A percentile compares a stretch with the other conserved stretches of the same genome.
phyloP scores from a whole-genome alignment of 2,797 vertebrate species.

The Lagodon rhomboides region DNA sequence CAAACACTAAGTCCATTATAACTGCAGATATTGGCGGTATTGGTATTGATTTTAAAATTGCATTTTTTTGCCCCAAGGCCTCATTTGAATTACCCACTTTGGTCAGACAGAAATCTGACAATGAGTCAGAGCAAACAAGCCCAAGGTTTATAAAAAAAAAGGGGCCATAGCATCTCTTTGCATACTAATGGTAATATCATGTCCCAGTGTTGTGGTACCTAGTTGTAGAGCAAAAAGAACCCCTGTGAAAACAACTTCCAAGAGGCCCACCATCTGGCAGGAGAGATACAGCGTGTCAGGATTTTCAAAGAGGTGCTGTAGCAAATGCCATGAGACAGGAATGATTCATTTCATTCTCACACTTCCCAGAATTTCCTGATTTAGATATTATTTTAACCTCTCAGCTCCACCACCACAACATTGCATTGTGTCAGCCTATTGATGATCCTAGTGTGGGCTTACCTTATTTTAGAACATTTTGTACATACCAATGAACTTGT shows the following conservation, averaged over 20 bases:
- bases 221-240: constrained; percentile 52
- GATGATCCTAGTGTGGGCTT: constrained; percentile 67
- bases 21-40: constrained; percentile 28
- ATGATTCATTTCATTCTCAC: constrained; percentile 66
- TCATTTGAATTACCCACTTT: constrained; percentile 47
- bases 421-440: constrained; percentile 55
- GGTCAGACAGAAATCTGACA: constrained; percentile 42
- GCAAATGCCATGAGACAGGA: constrained; percentile 66
- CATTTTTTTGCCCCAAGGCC: constrained; percentile 38
- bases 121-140: constrained; percentile 46
- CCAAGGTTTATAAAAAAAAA: constrained; percentile 35
- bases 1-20: constrained; percentile 37
- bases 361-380: constrained; percentile 64
- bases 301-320: constrained; percentile 65
- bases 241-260: constrained; percentile 53
- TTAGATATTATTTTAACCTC: constrained; percentile 77
- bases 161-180: constrained; percentile 42
- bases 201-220: constrained; percentile 40
- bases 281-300: constrained; percentile 67
- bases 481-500: constrained; percentile 63
- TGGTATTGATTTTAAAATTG: constrained; percentile 59
- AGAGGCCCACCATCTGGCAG: constrained; percentile 65
- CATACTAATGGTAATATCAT: constrained; percentile 58
- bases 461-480: constrained; percentile 56
- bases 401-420: constrained; percentile 40